Conservation (phyloP, 2,113 vertebrate species). For the Podarcis muralis region DNA sequence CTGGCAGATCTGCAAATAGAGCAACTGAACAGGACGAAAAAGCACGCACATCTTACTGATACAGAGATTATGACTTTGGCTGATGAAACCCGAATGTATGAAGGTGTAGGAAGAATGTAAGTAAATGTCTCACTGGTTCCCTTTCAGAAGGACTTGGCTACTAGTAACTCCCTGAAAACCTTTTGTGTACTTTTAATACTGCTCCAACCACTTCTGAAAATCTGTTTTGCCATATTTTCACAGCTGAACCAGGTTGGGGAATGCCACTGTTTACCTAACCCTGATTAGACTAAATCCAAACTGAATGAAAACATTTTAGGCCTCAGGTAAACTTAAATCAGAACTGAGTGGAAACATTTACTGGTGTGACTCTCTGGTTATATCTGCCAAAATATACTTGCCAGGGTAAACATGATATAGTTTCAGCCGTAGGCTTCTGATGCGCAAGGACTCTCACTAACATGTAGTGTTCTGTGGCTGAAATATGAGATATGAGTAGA, state of each 20-base stretch:
- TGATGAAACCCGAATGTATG: slow-evolving; percentile 90
- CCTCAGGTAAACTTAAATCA: not conserved
- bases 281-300: not conserved
- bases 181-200: not conserved
- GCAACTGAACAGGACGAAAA: slow-evolving; percentile 91
- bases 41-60: slow-evolving; percentile 90
- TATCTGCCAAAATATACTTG: not conserved
- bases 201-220: not conserved
- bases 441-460: not conserved
- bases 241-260: not conserved
- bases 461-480: not conserved
- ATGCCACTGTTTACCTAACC: not conserved
- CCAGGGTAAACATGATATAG: not conserved
- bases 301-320: not conserved
- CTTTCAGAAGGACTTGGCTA: not conserved
- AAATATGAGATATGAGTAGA: not conserved
- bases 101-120: slow-evolving; percentile 97
- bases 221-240: not conserved
- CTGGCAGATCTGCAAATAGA: slow-evolving; percentile 95
- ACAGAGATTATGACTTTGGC: slow-evolving; percentile 85
- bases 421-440: not conserved
- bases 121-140: slow-evolving; percentile 60
- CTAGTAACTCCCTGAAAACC: not conserved
- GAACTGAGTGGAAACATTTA: not conserved
- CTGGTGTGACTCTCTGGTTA: not conserved